These are phyloP conservation scores for Menidia menidia DNA, from an alignment of 2,797 vertebrate species.

Conservation along the genomic window DNA sequence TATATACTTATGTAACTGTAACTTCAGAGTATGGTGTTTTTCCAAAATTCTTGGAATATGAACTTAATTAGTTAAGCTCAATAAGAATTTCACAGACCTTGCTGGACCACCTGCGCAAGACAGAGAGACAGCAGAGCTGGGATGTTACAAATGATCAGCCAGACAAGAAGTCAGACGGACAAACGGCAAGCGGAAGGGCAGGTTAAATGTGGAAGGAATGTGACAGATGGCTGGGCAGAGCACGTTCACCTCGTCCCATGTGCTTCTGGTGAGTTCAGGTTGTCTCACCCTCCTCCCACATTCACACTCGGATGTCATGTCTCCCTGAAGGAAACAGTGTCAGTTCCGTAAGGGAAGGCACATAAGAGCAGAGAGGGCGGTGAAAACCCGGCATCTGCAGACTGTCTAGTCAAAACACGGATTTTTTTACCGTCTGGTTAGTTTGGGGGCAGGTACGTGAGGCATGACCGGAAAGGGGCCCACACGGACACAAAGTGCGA, in stretches of 20 bases:
- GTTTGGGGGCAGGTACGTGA: conserved; percentile 53
- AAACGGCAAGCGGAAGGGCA: conserved; percentile 60
- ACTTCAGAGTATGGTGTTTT: neutral
- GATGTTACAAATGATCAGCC: conserved; percentile 36
- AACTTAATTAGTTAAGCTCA: neutral
- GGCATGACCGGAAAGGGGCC: conserved; percentile 67
- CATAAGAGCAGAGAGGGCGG: conserved; percentile 50
- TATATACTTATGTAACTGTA: neutral
- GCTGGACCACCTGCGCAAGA: conserved; percentile 12
- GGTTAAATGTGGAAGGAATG: conserved; percentile 71
- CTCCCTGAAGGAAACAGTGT: conserved; percentile 73
- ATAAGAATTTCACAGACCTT: neutral
- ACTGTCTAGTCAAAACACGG: conserved; percentile 76
- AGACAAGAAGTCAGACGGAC: conserved; percentile 66
- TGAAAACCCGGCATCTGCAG: conserved; percentile 65
- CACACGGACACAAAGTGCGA: conserved; percentile 52
- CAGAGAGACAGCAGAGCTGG: conserved; percentile 21
- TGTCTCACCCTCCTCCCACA: conserved; percentile 57
- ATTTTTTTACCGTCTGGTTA: conserved; percentile 51
- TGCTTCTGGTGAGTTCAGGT: conserved; percentile 52
- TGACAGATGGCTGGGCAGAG: conserved; percentile 68
- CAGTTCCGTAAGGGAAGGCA: conserved; percentile 70
- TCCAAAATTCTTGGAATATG: neutral
- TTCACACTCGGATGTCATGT: conserved; percentile 77
- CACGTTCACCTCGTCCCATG: conserved; percentile 59